Base-by-base conservation (phyloP, 2,888 invertebrate genomes). In the Pimpla rufipes region DNA sequence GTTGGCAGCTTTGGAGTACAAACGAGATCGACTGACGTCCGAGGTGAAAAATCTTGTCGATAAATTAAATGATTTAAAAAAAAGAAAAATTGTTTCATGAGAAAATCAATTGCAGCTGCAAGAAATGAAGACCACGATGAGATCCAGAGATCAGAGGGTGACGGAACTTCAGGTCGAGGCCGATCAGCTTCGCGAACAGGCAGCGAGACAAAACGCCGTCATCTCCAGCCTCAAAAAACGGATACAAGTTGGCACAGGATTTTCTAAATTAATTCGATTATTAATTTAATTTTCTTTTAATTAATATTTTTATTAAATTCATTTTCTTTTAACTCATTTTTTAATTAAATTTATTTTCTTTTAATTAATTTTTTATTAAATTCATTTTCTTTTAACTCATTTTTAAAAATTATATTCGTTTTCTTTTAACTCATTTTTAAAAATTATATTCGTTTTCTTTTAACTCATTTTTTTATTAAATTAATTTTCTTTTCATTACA, bases 1-100 rank as follows among this genome's bases (percentile, higher is more conserved):
- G 93, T 93, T 98, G 87, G 98, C 98, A 18, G 97, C 96, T 2
- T 94, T 97, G 66, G 97, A 97, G 90, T 98, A 97, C 92, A 97
- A 97, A 93, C 95, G 97, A 83, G 97, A 98, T 91, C 96, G 97
- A 81, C 94, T 98, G 23, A 94, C 96, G 84, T 95, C 95, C 70
- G 97, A 98, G 95, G 96, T 97, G 93, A 94, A 86, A 23, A 42
- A 35, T 2, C 1, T 66, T 23, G 11, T 13, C 18, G 5, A 66
- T 52, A 0, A 40, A 52, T 40, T 0, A 21, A 37, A 66, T 3
- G 13, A 50, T 18, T 35, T 16, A 40, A 37, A 11, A 29, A 21
- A 13, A 47, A 40, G 7, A 13, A 1, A 42, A 52, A 18, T 55
- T 7, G 29, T 16, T 11, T 21, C 6, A 29, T 3, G 10, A 35